phyloP scores from a whole-genome alignment of 2,888 invertebrate genomes.

The Thera britannica region DNA sequence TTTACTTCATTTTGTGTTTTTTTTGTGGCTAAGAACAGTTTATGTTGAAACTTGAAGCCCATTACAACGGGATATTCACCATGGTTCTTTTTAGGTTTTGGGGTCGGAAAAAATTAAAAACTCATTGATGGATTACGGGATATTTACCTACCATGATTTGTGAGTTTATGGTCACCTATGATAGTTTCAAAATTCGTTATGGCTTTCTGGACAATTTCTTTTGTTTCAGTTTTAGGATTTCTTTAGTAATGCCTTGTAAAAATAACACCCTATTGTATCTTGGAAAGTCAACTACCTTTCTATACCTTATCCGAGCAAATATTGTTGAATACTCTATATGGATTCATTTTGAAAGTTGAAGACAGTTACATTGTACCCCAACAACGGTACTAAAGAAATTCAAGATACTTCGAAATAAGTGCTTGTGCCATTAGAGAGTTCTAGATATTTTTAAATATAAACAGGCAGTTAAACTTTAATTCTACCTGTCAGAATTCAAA shows the following conservation, averaged over 20 bases:
- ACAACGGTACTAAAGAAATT: conserved; percentile 12
- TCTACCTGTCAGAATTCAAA: not conserved
- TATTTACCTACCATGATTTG: too few species aligned
- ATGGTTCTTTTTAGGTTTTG: too few species aligned
- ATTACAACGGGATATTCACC: too few species aligned
- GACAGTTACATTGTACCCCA: not conserved
- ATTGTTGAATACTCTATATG: conserved; percentile 15
- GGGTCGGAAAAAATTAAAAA: too few species aligned
- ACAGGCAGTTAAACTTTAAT: too few species aligned
- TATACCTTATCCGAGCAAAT: conserved; percentile 24
- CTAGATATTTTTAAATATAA: too few species aligned
- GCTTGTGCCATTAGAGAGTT: not conserved
- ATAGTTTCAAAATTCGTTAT: too few species aligned
- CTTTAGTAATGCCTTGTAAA: not conserved
- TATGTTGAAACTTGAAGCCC: too few species aligned
- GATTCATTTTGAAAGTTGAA: conserved; percentile 21
- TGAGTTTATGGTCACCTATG: too few species aligned
- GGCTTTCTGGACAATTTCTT: too few species aligned
- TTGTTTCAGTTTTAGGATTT: too few species aligned
- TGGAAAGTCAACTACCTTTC: conserved; percentile 22
- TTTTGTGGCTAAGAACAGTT: not conserved
- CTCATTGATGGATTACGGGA: too few species aligned
- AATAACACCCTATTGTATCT: conserved; percentile 12
- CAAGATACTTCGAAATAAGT: not conserved
- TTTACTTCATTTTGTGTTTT: not conserved